Percentiles rank a stretch among this genome's conserved stretches.
Evolutionary conservation across 2,113 vertebrate genomes (phyloP).

Genomic region (Myanophis thanlyinensis): DNA sequence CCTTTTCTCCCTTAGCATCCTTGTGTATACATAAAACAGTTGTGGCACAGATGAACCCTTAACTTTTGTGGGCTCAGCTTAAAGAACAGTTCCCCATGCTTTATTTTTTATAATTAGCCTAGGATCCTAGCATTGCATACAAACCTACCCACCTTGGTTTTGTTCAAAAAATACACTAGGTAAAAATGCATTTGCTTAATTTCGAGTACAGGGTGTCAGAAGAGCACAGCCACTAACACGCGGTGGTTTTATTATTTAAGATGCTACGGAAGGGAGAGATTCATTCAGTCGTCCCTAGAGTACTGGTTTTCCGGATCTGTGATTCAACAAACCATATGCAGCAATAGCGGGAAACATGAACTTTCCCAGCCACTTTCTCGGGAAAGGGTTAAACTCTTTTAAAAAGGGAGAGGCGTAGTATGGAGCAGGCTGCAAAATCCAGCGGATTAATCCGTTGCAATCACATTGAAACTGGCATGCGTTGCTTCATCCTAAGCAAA

Average conservation of each 20-base stretch:
- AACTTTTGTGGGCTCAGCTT: too few species aligned
- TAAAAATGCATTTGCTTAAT: not conserved
- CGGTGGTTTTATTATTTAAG: not conserved
- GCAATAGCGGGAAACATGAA: not conserved
- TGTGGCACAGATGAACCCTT: too few species aligned
- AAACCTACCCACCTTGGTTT: not conserved
- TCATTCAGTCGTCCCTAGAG: not conserved
- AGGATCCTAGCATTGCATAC: not conserved
- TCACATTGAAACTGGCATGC: not conserved
- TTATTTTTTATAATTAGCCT: not conserved
- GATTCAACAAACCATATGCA: not conserved
- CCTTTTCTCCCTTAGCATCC: too few species aligned
- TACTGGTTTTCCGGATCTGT: not conserved
- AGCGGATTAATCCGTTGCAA: not conserved
- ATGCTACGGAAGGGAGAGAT: not conserved
- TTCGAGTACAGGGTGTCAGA: not conserved
- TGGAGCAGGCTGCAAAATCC: not conserved
- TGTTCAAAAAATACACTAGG: not conserved
- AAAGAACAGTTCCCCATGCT: not conserved
- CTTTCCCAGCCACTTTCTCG: not conserved
- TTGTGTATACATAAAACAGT: too few species aligned
- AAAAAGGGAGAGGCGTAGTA: not conserved
- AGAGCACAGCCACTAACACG: not conserved
- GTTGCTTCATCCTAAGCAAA: not conserved
- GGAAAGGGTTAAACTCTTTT: not conserved